These are phyloP conservation scores for Drosophila tsacasi DNA, from an alignment of 1,140 invertebrate species.

Conservation along the genomic window DNA sequence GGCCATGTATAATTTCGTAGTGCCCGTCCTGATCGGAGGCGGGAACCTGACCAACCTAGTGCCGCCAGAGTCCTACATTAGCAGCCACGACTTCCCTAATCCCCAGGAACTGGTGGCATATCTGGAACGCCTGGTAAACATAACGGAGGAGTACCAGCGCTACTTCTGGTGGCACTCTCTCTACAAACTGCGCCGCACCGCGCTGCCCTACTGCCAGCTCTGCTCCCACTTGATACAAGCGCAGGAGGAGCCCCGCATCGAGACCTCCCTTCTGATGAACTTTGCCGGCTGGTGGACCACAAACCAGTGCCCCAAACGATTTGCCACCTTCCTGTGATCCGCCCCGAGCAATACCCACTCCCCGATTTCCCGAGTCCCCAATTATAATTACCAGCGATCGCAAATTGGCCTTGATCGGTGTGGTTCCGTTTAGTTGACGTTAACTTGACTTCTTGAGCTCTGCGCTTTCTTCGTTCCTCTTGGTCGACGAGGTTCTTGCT, in stretches of 20 bases:
- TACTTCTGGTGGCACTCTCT: slow-evolving; percentile 57
- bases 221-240: slow-evolving; percentile 20
- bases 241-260: not conserved
- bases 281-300: slow-evolving; percentile 57
- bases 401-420: slow-evolving; percentile 61
- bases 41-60: slow-evolving; percentile 39
- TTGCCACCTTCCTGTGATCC: slow-evolving; percentile 12
- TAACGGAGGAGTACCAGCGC: slow-evolving; percentile 19
- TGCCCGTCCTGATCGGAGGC: slow-evolving; percentile 58
- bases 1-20: slow-evolving; percentile 42
- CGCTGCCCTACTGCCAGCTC: slow-evolving; percentile 48
- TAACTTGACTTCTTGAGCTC: slow-evolving; percentile 9
- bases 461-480: slow-evolving; percentile 8
- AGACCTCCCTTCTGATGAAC: not conserved
- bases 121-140: slow-evolving; percentile 1
- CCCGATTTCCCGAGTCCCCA: slow-evolving; percentile 7
- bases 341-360: not conserved
- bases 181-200: slow-evolving; percentile 35
- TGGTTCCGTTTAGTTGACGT: slow-evolving; percentile 33
- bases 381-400: slow-evolving; percentile 69
- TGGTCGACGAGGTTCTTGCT: slow-evolving; percentile 11
- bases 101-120: slow-evolving; percentile 33
- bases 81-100: slow-evolving; percentile 23
- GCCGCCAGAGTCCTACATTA: slow-evolving; percentile 45
- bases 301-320: slow-evolving; percentile 48